Conservation (phyloP, 2,888 invertebrate species). For the Pristionchus maxplancki region DNA sequence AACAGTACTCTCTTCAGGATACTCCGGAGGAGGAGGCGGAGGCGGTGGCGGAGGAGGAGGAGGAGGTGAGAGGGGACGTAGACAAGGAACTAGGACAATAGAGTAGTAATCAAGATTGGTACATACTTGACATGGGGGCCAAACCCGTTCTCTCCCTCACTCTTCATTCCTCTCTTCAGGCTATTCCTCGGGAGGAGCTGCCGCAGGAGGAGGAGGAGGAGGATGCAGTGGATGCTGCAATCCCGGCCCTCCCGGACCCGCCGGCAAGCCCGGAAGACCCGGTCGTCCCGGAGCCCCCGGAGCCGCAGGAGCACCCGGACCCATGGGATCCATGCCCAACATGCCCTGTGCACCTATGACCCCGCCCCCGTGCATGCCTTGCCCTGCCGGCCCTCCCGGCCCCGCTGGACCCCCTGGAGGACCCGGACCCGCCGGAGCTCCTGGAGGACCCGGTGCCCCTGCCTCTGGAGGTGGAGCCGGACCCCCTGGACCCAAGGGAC, state of each 20-base stretch:
- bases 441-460: slow-evolving; percentile 45
- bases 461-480: slow-evolving; percentile 43
- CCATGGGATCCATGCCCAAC: slow-evolving; percentile 37
- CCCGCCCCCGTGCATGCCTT: slow-evolving; percentile 47
- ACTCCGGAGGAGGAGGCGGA: background rate
- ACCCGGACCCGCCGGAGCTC: slow-evolving; percentile 43
- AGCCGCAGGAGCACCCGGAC: slow-evolving; percentile 37
- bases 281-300: slow-evolving; percentile 41
- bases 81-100: slow-evolving; percentile 8
- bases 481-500: slow-evolving; percentile 51
- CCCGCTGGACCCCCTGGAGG: slow-evolving; percentile 49
- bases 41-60: slow-evolving; percentile 40
- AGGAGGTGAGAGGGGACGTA: background rate
- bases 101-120: slow-evolving; percentile 44
- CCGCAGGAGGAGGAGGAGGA: slow-evolving; percentile 48
- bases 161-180: slow-evolving; percentile 33
- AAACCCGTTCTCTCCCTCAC: background rate
- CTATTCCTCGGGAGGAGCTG: background rate
- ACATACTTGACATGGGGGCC: slow-evolving; percentile 13
- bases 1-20: slow-evolving; percentile 29
- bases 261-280: slow-evolving; percentile 48
- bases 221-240: slow-evolving; percentile 52
- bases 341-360: slow-evolving; percentile 40
- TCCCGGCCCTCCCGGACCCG: slow-evolving; percentile 51
- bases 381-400: slow-evolving; percentile 44